phyloP scores from a whole-genome alignment of 2,888 invertebrate species.

The Caenorhabditis macrosperma region DNA sequence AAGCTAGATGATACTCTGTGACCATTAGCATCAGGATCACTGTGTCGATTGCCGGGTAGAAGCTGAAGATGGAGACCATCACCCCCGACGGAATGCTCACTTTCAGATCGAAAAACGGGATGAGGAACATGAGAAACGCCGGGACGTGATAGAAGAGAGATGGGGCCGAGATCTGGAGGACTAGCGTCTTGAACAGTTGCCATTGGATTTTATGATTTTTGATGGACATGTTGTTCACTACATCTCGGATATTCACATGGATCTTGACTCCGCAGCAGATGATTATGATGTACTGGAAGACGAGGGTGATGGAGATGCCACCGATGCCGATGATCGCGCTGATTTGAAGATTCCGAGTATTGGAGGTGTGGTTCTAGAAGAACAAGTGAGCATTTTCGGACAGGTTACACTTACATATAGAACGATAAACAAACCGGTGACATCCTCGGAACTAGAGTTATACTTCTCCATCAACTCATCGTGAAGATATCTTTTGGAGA shows the following conservation, averaged over 20 bases:
- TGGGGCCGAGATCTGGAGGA: slow-evolving; percentile 3
- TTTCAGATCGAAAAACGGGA: neutral
- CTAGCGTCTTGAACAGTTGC: slow-evolving; percentile 27
- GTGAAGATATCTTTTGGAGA: neutral
- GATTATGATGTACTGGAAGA: neutral
- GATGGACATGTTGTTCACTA: neutral
- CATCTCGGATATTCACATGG: neutral
- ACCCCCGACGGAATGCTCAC: neutral
- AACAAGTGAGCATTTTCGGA: neutral
- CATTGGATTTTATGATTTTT: neutral
- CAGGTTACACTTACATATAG: neutral
- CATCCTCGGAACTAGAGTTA: neutral
- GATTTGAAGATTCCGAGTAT: neutral
- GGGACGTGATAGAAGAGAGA: neutral
- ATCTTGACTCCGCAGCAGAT: neutral
- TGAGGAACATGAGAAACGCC: neutral
- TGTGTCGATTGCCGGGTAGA: slow-evolving; percentile 15
- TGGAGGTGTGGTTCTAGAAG: neutral
- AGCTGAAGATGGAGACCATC: neutral
- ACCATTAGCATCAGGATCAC: slow-evolving; percentile 3
- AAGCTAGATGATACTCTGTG: neutral
- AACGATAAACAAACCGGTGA: neutral
- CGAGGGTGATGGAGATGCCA: neutral
- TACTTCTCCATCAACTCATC: neutral
- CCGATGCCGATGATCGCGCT: neutral